Evolutionary conservation across 64 coral and sea anemone genomes (phyloP).

Genomic region (Pocillopora verrucosa): DNA sequence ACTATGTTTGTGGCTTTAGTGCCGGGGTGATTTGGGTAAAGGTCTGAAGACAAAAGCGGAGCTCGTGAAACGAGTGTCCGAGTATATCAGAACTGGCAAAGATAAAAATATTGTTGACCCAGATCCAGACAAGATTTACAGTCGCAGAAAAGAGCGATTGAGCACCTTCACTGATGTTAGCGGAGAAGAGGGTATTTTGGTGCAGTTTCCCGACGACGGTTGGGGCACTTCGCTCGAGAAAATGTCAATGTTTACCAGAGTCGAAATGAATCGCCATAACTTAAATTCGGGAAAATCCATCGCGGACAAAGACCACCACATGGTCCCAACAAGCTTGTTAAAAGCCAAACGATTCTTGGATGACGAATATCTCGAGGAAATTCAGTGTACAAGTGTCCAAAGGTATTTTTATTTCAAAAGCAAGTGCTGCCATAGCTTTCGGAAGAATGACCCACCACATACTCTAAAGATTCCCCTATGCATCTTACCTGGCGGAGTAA

Average conservation of each 20-base stretch:
- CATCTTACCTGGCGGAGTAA: conserved; percentile 48
- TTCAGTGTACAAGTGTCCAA: conserved; percentile 36
- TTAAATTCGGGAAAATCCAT: conserved; percentile 49
- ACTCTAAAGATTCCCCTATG: conserved; percentile 34
- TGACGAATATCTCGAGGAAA: conserved; percentile 51
- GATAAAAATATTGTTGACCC: too few relatives aligned
- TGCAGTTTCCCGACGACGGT: conserved; percentile 39
- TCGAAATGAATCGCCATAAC: conserved; percentile 51
- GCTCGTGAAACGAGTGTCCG: too few relatives aligned
- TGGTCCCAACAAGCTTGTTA: conserved; percentile 43
- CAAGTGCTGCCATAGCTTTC: conserved; percentile 41
- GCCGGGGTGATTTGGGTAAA: too few relatives aligned
- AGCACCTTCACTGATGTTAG: too few relatives aligned
- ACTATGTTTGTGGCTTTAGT: too few relatives aligned
- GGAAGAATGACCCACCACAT: conserved; percentile 52
- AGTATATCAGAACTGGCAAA: too few relatives aligned
- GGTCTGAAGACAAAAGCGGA: too few relatives aligned
- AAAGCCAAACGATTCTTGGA: conserved; percentile 46
- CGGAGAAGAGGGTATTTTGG: too few relatives aligned
- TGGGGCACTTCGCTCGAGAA: conserved; percentile 47
- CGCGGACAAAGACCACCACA: conserved; percentile 36
- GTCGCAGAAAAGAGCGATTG: too few relatives aligned
- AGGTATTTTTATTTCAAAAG: conserved; percentile 49
- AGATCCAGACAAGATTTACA: too few relatives aligned
- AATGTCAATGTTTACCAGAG: conserved; percentile 48